Evolutionary conservation across 2,113 vertebrate genomes (phyloP).

Genomic region (Symphodus melops): DNA sequence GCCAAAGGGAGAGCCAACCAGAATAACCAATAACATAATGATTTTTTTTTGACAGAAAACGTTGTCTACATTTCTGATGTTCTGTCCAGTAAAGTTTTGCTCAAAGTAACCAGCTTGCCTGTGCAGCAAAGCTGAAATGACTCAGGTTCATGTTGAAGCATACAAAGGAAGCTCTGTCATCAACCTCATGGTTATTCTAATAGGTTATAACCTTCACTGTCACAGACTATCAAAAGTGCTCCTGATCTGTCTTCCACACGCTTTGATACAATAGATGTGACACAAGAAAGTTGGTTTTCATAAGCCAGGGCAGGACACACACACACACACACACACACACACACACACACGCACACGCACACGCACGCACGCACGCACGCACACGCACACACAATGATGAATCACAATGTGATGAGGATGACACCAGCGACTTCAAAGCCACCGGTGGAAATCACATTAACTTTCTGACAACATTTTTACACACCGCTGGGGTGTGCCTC

Average conservation of each 20-base stretch:
- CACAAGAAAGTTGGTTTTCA: slow-evolving; percentile 42
- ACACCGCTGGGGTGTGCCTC: slow-evolving; percentile 23
- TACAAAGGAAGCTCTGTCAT: slow-evolving; percentile 20
- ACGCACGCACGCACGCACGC: too few relatives aligned
- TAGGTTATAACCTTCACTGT: slow-evolving; percentile 42
- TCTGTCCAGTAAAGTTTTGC: background rate
- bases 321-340: slow-evolving; percentile 26
- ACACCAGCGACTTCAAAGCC: slow-evolving; percentile 54
- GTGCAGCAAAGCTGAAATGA: background rate
- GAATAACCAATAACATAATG: too few relatives aligned
- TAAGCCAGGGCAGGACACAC: slow-evolving; percentile 28
- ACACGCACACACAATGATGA: slow-evolving; percentile 50
- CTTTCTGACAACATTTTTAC: slow-evolving; percentile 48
- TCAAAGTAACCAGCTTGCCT: background rate
- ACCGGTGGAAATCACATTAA: slow-evolving; percentile 40
- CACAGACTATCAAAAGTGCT: slow-evolving; percentile 43
- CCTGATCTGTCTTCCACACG: slow-evolving; percentile 44
- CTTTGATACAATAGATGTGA: slow-evolving; percentile 55
- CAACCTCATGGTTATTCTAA: slow-evolving; percentile 23
- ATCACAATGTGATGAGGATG: slow-evolving; percentile 35
- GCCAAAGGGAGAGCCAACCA: too few relatives aligned
- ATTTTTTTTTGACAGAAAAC: too few relatives aligned
- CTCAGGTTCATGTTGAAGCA: slow-evolving; percentile 9
- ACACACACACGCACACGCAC: slow-evolving; percentile 24
- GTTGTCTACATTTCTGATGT: too few relatives aligned